These are phyloP conservation scores for Caenorhabditis sp. DNA, from an alignment of 2,888 invertebrate species.

Conservation along the genomic window DNA sequence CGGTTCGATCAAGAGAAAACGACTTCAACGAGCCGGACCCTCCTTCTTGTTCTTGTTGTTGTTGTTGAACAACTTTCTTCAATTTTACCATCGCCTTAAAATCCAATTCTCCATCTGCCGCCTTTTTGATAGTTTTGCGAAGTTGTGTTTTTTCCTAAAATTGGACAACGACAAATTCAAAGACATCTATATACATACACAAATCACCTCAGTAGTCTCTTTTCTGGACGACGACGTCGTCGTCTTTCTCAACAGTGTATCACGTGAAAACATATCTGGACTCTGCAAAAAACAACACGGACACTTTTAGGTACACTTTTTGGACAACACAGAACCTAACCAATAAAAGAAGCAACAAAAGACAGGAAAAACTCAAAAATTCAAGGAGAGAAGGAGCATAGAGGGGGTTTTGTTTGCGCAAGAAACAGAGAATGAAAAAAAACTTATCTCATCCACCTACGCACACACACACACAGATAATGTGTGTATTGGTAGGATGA, in stretches of 20 bases:
- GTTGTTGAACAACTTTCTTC: conserved; percentile 58
- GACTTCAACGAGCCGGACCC: conserved; percentile 9
- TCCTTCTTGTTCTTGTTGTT: conserved; percentile 32
- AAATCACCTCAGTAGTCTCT: conserved; percentile 32
- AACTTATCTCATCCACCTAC: conserved; percentile 2
- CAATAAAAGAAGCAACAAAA: conserved; percentile 10
- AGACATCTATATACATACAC: neutral
- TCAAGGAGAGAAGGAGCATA: conserved; percentile 3
- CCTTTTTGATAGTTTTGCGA: conserved; percentile 46
- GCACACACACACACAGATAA: neutral
- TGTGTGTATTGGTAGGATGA: neutral
- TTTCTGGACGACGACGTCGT: conserved; percentile 32
- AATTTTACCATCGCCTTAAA: conserved; percentile 50
- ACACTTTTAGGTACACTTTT: neutral
- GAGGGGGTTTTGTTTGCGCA: conserved; percentile 3
- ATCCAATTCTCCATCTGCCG: conserved; percentile 45
- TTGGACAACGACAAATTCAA: conserved; percentile 13
- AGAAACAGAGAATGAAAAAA: conserved; percentile 11
- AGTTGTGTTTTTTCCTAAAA: conserved; percentile 47
- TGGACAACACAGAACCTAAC: neutral
- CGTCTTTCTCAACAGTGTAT: conserved; percentile 38
- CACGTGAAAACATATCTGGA: conserved; percentile 44
- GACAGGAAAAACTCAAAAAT: conserved; percentile 9
- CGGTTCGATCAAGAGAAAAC: conserved; percentile 39
- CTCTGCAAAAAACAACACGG: conserved; percentile 3